These are phyloP conservation scores for Lysandra coridon DNA, from an alignment of 2,888 invertebrate genomes.

Conservation along the genomic window DNA sequence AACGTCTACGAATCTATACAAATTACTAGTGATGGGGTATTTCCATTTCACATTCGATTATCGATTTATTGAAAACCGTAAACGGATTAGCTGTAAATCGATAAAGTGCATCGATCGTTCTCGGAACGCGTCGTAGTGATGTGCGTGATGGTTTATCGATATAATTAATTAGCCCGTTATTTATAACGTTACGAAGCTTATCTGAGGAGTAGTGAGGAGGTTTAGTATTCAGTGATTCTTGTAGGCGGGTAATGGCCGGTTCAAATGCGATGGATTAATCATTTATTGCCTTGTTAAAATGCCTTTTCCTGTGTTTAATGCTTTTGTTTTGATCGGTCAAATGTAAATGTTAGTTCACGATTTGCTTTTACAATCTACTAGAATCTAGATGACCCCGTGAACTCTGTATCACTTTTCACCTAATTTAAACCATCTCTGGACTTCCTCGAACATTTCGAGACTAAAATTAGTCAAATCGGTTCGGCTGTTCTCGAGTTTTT, in stretches of 20 bases:
- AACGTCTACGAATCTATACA: neutral
- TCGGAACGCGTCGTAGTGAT: constrained; percentile 29
- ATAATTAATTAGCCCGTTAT: constrained; percentile 2
- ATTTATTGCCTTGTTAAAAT: neutral
- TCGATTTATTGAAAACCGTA: constrained; percentile 42
- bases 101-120: constrained; percentile 28
- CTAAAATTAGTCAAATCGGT: no score
- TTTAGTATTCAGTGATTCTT: constrained; percentile 15
- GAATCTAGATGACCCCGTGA: no score
- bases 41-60: constrained; percentile 26
- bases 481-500: no score
- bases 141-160: constrained; percentile 28
- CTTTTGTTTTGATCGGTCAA: neutral
- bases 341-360: neutral
- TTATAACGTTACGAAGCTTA: neutral
- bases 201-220: neutral
- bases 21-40: neutral
- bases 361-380: no score
- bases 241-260: constrained; percentile 2
- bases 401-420: no score
- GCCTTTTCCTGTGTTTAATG: neutral
- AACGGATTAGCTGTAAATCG: constrained; percentile 59
- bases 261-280: neutral
- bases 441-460: no score
- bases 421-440: no score